phyloP scores from a whole-genome alignment of 2,113 vertebrate genomes.

The Connochaetes taurinus region DNA sequence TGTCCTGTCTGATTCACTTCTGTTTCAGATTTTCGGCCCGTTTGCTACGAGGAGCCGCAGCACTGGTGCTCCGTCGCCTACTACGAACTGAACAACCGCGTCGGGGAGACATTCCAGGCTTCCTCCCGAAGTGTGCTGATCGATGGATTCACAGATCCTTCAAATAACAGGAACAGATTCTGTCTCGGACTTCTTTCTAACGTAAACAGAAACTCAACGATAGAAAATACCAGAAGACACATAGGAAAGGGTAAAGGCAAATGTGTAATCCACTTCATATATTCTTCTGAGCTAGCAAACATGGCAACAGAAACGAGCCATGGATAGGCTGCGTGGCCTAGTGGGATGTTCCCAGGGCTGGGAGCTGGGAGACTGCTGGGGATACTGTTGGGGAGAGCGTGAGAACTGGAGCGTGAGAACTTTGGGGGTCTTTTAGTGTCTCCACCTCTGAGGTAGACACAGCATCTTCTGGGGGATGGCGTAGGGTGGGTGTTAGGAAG shows the following conservation, averaged over 20 bases:
- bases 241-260: conserved; percentile 93
- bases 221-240: conserved; percentile 96
- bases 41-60: conserved; percentile 96
- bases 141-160: conserved; percentile 98
- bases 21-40: conserved; percentile 90
- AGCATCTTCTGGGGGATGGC: not conserved
- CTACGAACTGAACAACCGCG: conserved; percentile 97
- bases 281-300: not conserved
- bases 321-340: rapidly evolving
- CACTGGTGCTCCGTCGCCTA: conserved; percentile 98
- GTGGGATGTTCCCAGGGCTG: not conserved
- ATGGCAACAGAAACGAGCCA: not conserved
- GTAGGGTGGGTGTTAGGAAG: not conserved
- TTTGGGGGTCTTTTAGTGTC: not conserved
- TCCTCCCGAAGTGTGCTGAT: conserved; percentile 93
- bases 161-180: conserved; percentile 97
- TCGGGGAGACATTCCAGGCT: conserved; percentile 97
- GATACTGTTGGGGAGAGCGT: not conserved
- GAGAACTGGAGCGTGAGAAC: not conserved
- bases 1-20: not conserved
- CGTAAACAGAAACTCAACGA: conserved; percentile 98
- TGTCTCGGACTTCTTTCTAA: conserved; percentile 97
- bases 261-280: not conserved
- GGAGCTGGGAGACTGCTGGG: not conserved
- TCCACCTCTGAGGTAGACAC: not conserved